Percentiles rank a stretch among this genome's conserved stretches.
Conservation (phyloP, 2,113 vertebrate genomes). For the Dipodomys merriami region DNA sequence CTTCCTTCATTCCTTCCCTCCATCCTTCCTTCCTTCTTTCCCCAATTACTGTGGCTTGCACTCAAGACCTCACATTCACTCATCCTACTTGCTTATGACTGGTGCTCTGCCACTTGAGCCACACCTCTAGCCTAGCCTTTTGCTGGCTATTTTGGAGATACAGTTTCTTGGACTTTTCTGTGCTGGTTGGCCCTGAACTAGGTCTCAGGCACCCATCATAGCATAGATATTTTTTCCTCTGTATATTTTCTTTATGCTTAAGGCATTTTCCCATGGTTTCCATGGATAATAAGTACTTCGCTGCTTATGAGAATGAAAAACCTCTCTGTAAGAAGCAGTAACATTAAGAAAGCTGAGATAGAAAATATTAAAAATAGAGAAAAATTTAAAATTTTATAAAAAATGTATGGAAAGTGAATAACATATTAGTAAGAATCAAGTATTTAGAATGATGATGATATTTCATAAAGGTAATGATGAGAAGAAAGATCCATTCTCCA, state of each 20-base stretch:
- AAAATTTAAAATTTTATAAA: background rate
- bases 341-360: background rate
- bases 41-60: too few relatives aligned
- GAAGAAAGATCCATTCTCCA: background rate
- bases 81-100: too few relatives aligned
- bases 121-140: too few relatives aligned
- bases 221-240: conserved; percentile 13
- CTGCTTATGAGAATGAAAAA: background rate
- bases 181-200: too few relatives aligned
- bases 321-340: background rate
- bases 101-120: too few relatives aligned
- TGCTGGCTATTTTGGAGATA: too few relatives aligned
- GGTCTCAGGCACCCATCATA: background rate
- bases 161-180: too few relatives aligned
- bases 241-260: background rate
- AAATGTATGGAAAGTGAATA: background rate
- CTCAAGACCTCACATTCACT: too few relatives aligned
- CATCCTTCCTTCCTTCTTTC: too few relatives aligned
- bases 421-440: conserved; percentile 19
- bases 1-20: too few relatives aligned
- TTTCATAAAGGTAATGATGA: conserved; percentile 19
- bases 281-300: background rate
- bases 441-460: conserved; percentile 7
- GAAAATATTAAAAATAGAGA: background rate
- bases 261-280: background rate